Evolutionary conservation across 2,797 vertebrate genomes (phyloP).

Genomic region (Danio aesculapii): DNA sequence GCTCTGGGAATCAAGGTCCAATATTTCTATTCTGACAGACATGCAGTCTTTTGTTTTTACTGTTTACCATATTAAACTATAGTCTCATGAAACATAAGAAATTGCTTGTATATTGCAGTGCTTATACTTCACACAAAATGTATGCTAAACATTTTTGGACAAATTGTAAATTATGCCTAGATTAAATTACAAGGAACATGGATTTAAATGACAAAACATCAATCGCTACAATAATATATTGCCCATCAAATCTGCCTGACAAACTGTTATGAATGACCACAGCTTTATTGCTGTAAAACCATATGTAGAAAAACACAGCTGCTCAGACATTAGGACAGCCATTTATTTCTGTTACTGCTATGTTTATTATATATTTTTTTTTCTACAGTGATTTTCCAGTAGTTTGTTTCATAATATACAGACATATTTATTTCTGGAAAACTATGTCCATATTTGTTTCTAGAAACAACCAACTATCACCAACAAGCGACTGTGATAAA

Average conservation of each 20-base stretch:
- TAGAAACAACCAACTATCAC: not conserved
- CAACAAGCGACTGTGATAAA: not conserved
- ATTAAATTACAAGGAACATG: constrained; percentile 15
- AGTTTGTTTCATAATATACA: constrained; percentile 25
- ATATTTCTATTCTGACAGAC: constrained; percentile 68
- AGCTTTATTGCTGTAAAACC: constrained; percentile 79
- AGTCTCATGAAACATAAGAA: constrained; percentile 46
- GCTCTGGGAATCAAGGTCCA: not conserved
- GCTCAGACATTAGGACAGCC: constrained; percentile 73
- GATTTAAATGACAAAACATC: constrained; percentile 63
- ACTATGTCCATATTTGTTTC: not conserved
- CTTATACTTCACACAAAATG: constrained; percentile 51
- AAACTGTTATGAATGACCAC: constrained; percentile 67
- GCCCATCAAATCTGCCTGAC: constrained; percentile 65
- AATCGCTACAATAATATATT: constrained; percentile 74
- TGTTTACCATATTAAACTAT: constrained; percentile 62
- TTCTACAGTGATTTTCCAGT: constrained; percentile 46
- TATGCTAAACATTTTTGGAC: not conserved
- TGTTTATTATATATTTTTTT: constrained; percentile 62
- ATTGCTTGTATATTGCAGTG: constrained; percentile 39
- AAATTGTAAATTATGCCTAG: constrained; percentile 11
- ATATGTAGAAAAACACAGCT: constrained; percentile 70
- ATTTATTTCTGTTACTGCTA: constrained; percentile 62
- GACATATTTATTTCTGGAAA: constrained; percentile 3
- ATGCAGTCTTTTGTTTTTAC: constrained; percentile 52